Conservation (phyloP, 2,113 vertebrate genomes). For the Bolborhynchus lineola region DNA sequence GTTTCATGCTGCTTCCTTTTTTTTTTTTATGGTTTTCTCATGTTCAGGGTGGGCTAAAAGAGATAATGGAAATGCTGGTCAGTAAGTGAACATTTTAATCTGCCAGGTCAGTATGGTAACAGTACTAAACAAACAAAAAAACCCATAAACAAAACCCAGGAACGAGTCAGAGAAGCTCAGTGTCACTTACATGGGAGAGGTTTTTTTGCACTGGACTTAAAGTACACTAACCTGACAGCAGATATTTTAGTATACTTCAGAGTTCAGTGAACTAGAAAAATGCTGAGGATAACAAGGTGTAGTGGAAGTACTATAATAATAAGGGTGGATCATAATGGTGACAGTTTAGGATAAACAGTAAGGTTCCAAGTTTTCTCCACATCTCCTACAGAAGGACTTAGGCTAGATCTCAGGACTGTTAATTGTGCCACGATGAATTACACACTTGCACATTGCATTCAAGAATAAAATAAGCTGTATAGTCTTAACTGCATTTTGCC, state of each 20-base stretch:
- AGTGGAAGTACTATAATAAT: neutral
- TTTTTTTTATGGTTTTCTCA: neutral
- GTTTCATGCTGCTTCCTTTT: neutral
- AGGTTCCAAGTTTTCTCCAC: neutral
- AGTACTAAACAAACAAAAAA: neutral
- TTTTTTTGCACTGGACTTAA: neutral
- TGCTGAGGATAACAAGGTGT: neutral
- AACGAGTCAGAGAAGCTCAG: fast-evolving
- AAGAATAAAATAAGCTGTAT: neutral
- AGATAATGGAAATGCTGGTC: neutral
- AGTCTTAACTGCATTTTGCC: neutral
- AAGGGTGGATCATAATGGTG: neutral
- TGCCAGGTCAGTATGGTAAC: neutral
- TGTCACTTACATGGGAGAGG: fast-evolving
- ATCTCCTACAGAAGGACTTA: neutral
- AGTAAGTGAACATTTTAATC: constrained; percentile 6
- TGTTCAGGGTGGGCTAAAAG: neutral
- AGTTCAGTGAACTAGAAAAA: neutral
- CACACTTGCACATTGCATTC: neutral
- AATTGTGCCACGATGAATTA: neutral
- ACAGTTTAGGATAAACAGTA: neutral
- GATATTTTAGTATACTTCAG: neutral
- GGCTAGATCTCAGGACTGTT: neutral
- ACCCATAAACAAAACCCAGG: fast-evolving
- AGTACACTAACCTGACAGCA: neutral